These are phyloP conservation scores for Thamnaconus septentrionalis DNA, from an alignment of 2,113 vertebrate genomes.

Conservation along the genomic window DNA sequence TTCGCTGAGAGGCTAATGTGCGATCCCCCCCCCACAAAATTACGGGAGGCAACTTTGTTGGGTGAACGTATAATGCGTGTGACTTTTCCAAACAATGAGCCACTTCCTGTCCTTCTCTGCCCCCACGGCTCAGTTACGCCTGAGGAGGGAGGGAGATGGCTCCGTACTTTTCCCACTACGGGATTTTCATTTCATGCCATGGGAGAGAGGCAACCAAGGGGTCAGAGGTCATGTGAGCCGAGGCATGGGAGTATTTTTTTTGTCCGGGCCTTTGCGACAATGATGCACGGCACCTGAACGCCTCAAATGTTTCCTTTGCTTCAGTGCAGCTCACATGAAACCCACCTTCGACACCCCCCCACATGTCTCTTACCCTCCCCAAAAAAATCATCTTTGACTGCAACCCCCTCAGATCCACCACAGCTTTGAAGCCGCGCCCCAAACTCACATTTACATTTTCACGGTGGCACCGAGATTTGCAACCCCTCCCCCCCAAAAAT, in stretches of 20 bases:
- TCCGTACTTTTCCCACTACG: constrained; percentile 32
- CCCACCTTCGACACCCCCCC: not conserved
- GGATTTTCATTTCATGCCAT: constrained; percentile 60
- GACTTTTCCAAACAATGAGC: too few species aligned
- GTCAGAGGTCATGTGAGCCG: constrained; percentile 60
- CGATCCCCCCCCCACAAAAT: not conserved
- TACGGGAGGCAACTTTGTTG: too few species aligned
- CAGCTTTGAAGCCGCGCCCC: too few species aligned
- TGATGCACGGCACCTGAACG: constrained; percentile 21
- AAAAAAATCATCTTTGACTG: too few species aligned
- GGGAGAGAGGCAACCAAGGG: constrained; percentile 45
- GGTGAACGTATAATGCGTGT: too few species aligned
- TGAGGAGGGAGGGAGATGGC: constrained; percentile 37
- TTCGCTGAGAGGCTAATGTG: too few species aligned
- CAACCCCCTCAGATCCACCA: too few species aligned
- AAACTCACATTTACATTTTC: constrained; percentile 10
- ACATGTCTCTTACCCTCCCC: not conserved
- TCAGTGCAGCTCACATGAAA: too few species aligned
- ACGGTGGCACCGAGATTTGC: constrained; percentile 25
- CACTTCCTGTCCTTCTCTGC: constrained; percentile 24
- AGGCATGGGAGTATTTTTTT: constrained; percentile 33
- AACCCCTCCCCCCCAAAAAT: constrained; percentile 10
- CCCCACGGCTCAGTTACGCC: constrained; percentile 50
- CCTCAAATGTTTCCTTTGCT: not conserved
- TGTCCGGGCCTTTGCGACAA: constrained; percentile 3